phyloP scores from a whole-genome alignment of 2,113 vertebrate genomes.

The Irena cyanogastra region DNA sequence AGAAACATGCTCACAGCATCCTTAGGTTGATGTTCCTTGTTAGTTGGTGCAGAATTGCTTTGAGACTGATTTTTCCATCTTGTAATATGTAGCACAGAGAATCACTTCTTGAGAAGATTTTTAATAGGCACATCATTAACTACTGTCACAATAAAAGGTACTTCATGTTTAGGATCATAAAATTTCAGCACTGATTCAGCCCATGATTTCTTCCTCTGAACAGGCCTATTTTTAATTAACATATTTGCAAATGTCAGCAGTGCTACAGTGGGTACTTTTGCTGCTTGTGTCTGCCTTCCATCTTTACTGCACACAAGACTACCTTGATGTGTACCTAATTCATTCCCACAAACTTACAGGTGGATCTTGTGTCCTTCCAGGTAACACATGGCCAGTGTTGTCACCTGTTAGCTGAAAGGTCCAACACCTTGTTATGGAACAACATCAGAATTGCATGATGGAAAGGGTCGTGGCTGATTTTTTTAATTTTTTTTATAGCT shows the following conservation, averaged over 20 bases:
- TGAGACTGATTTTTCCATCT: neutral
- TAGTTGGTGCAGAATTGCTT: neutral
- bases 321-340: neutral
- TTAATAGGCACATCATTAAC: neutral
- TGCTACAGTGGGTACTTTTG: neutral
- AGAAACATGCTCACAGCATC: neutral
- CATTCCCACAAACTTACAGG: neutral
- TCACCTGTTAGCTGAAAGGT: neutral
- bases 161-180: neutral
- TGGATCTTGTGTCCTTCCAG: neutral
- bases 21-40: neutral
- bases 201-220: neutral
- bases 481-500: neutral
- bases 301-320: neutral
- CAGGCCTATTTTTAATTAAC: constrained; percentile 8
- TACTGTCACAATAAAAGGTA: constrained; percentile 5
- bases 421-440: neutral
- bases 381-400: neutral
- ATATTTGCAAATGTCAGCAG: neutral
- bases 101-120: neutral
- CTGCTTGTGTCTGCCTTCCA: neutral
- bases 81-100: neutral
- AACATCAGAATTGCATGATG: neutral
- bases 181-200: neutral
- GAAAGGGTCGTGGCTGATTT: neutral